A percentile compares a stretch with the other conserved stretches of the same genome.
Conservation (phyloP, 2,888 invertebrate species). For the Ceraclea dissimilis region DNA sequence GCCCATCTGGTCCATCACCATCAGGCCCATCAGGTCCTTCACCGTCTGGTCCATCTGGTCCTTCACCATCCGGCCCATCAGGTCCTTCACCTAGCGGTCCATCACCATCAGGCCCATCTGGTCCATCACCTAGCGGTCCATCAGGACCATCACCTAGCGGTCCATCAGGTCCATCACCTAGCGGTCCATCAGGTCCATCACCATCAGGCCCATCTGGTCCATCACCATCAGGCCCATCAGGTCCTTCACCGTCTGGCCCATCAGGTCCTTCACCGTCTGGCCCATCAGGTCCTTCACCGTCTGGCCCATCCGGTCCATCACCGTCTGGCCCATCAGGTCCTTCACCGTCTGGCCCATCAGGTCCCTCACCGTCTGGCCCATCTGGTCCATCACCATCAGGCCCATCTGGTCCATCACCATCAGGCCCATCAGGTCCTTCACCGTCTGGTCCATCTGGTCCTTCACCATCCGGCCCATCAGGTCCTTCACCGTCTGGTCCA, state of each 20-base stretch:
- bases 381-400: too few relatives aligned
- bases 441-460: too few relatives aligned
- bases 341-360: too few relatives aligned
- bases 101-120: not conserved
- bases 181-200: not conserved
- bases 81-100: too few relatives aligned
- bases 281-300: not conserved
- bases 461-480: too few relatives aligned
- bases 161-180: not conserved
- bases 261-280: not conserved
- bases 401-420: too few relatives aligned
- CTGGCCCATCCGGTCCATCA: not conserved
- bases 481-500: too few relatives aligned
- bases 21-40: not conserved
- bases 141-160: not conserved
- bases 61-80: not conserved
- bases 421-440: too few relatives aligned
- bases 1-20: not conserved
- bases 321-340: too few relatives aligned
- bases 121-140: not conserved
- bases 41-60: not conserved
- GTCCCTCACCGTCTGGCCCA: too few relatives aligned
- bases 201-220: not conserved
- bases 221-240: not conserved
- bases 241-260: not conserved